These are phyloP conservation scores for Agelastica alni DNA, from an alignment of 2,888 invertebrate species.

Conservation along the genomic window DNA sequence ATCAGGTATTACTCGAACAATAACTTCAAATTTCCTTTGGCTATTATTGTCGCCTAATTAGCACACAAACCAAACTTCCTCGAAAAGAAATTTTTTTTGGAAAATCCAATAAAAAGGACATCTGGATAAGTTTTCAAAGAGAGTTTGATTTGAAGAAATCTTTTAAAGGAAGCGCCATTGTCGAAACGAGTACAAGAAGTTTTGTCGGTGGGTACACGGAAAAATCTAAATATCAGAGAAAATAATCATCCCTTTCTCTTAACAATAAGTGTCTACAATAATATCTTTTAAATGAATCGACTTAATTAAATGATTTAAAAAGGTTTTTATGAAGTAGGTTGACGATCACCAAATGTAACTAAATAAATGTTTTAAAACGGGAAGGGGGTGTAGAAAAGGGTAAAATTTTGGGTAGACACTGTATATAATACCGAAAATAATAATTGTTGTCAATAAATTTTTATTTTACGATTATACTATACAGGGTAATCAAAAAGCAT, in stretches of 20 bases:
- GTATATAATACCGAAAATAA: too few species aligned
- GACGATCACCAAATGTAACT: too few species aligned
- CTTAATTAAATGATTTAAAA: too few species aligned
- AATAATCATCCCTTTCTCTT: too few species aligned
- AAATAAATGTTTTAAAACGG: too few species aligned
- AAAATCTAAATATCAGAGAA: neutral
- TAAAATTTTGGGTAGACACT: too few species aligned
- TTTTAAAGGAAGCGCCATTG: conserved; percentile 9
- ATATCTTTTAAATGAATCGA: too few species aligned
- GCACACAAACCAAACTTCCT: conserved; percentile 10
- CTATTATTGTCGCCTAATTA: conserved; percentile 18
- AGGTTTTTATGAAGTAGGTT: too few species aligned
- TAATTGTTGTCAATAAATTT: neutral
- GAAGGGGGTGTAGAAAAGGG: too few species aligned
- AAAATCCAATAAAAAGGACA: conserved; percentile 19
- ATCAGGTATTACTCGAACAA: conserved; percentile 22
- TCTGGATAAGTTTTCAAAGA: conserved; percentile 22
- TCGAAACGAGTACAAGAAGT: neutral
- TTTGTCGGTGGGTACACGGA: neutral
- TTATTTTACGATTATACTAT: too few species aligned
- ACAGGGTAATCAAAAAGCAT: too few species aligned
- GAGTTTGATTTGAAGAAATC: conserved; percentile 4
- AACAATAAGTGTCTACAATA: too few species aligned
- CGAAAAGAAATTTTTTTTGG: conserved; percentile 17
- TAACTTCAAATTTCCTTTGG: conserved; percentile 17